Conservation (phyloP, 1,140 invertebrate species). For the Branchinecta lynchi region DNA sequence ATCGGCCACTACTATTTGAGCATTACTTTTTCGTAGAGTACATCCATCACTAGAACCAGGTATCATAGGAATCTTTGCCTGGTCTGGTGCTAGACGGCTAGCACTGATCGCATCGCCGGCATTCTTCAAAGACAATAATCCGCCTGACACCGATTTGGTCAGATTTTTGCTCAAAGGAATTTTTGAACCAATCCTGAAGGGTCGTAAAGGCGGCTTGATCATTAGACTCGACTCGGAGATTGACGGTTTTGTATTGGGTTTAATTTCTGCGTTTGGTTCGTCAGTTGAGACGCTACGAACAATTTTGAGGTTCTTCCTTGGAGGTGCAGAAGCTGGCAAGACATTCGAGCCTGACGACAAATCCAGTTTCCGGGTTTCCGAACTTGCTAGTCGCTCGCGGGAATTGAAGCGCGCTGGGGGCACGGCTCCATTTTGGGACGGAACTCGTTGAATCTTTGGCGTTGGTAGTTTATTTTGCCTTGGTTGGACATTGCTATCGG, state of each 20-base stretch:
- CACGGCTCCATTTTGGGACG: neutral
- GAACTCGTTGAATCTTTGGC: neutral
- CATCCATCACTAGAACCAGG: neutral
- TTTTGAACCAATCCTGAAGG: neutral
- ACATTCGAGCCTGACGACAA: neutral
- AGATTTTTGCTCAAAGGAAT: constrained; percentile 1
- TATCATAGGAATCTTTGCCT: neutral
- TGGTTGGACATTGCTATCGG: neutral
- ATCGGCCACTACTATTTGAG: too few species aligned
- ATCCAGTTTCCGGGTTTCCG: neutral
- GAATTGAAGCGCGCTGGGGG: neutral
- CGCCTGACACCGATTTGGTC: neutral
- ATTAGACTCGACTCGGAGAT: neutral
- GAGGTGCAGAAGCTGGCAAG: neutral
- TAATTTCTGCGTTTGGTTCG: neutral
- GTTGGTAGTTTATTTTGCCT: neutral
- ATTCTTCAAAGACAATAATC: neutral
- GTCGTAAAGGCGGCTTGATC: neutral
- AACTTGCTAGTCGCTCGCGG: neutral
- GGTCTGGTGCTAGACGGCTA: neutral
- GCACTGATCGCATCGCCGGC: neutral
- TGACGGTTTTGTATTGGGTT: neutral
- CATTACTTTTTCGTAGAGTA: too few species aligned
- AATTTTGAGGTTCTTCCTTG: neutral
- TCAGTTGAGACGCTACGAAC: neutral